phyloP scores from a whole-genome alignment of 1,140 invertebrate genomes.

The Drosophila equinoxialis region DNA sequence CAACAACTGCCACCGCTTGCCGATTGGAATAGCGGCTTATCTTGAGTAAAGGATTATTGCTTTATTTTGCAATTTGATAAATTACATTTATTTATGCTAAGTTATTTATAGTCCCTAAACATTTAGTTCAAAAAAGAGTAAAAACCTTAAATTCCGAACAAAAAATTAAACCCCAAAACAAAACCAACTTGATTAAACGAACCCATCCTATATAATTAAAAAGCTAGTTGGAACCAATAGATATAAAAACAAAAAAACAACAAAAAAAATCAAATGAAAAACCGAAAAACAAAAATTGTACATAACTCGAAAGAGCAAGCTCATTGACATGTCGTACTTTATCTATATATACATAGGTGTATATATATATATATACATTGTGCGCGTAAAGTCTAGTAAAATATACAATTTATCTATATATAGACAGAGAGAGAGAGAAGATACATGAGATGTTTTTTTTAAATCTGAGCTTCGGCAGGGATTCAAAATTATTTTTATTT shows the following conservation, averaged over 20 bases:
- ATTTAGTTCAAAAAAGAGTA: constrained; percentile 47
- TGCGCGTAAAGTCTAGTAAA: constrained; percentile 58
- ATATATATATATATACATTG: constrained; percentile 35
- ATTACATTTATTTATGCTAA: constrained; percentile 70
- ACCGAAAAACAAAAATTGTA: constrained; percentile 45
- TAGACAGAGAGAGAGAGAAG: constrained; percentile 28
- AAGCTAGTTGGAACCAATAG: constrained; percentile 71
- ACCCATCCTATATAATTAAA: constrained; percentile 49
- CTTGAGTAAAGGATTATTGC: constrained; percentile 81
- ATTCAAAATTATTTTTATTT: no score
- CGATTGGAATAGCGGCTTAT: constrained; percentile 85
- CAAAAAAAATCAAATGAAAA: constrained; percentile 38
- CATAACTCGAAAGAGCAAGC: constrained; percentile 63
- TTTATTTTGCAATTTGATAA: constrained; percentile 53
- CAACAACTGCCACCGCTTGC: constrained; percentile 85
- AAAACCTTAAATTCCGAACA: constrained; percentile 16
- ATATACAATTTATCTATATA: constrained; percentile 62
- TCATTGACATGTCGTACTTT: constrained; percentile 46
- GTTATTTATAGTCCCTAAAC: constrained; percentile 67
- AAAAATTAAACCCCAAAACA: constrained; percentile 3
- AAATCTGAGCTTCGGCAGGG: constrained; percentile 22
- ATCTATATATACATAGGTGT: constrained; percentile 32
- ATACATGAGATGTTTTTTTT: constrained; percentile 32
- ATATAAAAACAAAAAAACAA: constrained; percentile 51
- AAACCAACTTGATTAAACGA: constrained; percentile 8